Evolutionary conservation across 2,888 invertebrate genomes (phyloP), one percentile per base, ranked within the genome.

Genomic region (Dromius quadrimaculatus): DNA sequence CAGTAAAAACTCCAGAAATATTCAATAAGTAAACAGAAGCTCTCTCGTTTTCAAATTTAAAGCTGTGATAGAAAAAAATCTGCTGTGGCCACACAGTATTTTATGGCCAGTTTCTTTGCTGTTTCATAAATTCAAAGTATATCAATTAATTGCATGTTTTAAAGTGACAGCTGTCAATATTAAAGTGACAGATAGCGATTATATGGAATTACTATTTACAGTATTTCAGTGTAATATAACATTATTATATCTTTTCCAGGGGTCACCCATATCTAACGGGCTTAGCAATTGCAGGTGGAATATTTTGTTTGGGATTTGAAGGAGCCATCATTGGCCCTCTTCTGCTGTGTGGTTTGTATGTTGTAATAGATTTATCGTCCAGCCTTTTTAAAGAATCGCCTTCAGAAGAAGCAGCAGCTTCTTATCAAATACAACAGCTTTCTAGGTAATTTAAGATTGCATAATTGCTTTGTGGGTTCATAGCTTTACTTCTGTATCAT

Each of bases 201-300:
- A n/a, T n/a, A n/a, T n/a, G n/a, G n/a, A n/a, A n/a, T n/a, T n/a
- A n/a, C n/a, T n/a, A n/a, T n/a, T n/a, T n/a, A n/a, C n/a, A n/a
- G n/a, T n/a, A n/a, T n/a, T n/a, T n/a, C n/a, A n/a, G n/a, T n/a
- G n/a, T n/a, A n/a, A n/a, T n/a, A n/a, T n/a, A n/a, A n/a, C n/a
- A n/a, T n/a, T n/a, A n/a, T n/a, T n/a, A n/a, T n/a, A n/a, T 15
- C 71, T 66, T 77, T 80, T 64, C 78, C 69, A 93, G 93, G 17
- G 95, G 97, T 1, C 98, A 98, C 84, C 98, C 98, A 0, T 98
- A 98, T 84, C 88, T 98, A 73, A 98, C 98, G 5, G 98, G 97
- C 32, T 85, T 99, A 65, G 95, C 98, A 1, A 96, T 99, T 78
- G 98, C 97, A 13, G 98, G 98, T 8, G 99, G 99, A 50, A 94